Evolutionary conservation across 1,140 invertebrate genomes (phyloP), one percentile per base, ranked within the genome.

Genomic region (Rhopalosiphum maidis): DNA sequence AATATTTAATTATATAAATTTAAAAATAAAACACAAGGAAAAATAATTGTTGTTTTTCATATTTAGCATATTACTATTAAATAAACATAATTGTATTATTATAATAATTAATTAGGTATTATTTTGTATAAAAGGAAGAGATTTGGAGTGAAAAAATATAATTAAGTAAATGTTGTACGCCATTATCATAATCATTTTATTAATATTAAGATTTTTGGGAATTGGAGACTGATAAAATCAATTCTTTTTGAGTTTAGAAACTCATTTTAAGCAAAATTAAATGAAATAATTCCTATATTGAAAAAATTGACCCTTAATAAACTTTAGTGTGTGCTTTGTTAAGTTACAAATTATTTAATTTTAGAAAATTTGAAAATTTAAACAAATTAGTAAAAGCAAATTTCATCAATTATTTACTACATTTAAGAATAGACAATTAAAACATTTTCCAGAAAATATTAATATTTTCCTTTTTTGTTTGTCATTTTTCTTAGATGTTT

Each of bases 151-250:
- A 83, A 92, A 83, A 92, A 92, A 35, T 37, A 18, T 30, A n/a
- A 60, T 60, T 68, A 60, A 60, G n/a, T 48, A 83, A 46, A 48
- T 91, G 60, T 48, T 92, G 43, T 48, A 92, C n/a, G 90, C 90
- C 90, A 92, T 92, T 48, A 55, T 48, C 30, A 92, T 77, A 77
- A 77, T 85, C 51, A 77, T 85, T 85, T 60, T 68, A 60, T 48
- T 86, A 41, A 41, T 51, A 85, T 93, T 93, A 93, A 55, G 48
- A 48, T 86, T 86, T 51, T 93, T 37, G 35, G 82, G 91, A 85
- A 93, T 93, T 93, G 91, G 48, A 93, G 91, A 93, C 91, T 93
- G 91, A 93, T 93, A 54, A 82, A 83, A 93, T 93, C 91, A 93
- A 93, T 85, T 93, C 91, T 93, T 54, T 89, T 92, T 41, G 48